Conservation (phyloP, 2,797 vertebrate species). For the Etheostoma perlongum region DNA sequence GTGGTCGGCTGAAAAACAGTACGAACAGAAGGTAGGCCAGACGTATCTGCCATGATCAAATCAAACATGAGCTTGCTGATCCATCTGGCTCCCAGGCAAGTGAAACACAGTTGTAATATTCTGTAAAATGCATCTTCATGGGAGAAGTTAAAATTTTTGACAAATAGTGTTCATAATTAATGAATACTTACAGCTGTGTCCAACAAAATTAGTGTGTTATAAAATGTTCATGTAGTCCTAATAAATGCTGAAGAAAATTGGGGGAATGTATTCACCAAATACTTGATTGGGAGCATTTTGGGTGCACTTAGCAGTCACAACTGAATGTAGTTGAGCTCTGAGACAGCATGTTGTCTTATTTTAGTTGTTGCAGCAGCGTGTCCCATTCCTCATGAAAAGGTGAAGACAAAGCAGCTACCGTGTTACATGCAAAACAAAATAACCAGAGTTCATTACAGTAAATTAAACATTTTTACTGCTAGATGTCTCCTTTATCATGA, state of each 20-base stretch:
- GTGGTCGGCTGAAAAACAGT: too few relatives aligned
- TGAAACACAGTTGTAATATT: neutral
- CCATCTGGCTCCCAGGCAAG: too few relatives aligned
- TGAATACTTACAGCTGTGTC: neutral
- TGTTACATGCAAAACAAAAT: conserved; percentile 3
- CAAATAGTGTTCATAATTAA: neutral
- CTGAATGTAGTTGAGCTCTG: conserved; percentile 47
- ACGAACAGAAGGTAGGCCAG: too few relatives aligned
- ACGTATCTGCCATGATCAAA: too few relatives aligned
- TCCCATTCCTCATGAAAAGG: conserved; percentile 18
- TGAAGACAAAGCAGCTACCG: conserved; percentile 2
- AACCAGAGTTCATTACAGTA: conserved; percentile 15
- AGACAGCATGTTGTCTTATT: conserved; percentile 52
- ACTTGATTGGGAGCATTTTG: conserved; percentile 22
- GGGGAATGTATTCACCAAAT: conserved; percentile 12
- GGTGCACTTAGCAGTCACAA: conserved; percentile 28
- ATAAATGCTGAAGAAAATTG: neutral
- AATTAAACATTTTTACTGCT: neutral
- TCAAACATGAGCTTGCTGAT: too few relatives aligned
- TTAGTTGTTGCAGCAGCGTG: conserved; percentile 38
- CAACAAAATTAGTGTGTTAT: neutral
- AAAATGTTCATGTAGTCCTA: neutral
- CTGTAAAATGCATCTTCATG: too few relatives aligned
- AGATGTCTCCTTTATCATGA: conserved; percentile 24
- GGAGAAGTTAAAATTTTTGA: neutral